Percentiles rank a stretch among this genome's conserved stretches.
Conservation (phyloP, 2,113 vertebrate species). For the Oreotrochilus melanogaster region DNA sequence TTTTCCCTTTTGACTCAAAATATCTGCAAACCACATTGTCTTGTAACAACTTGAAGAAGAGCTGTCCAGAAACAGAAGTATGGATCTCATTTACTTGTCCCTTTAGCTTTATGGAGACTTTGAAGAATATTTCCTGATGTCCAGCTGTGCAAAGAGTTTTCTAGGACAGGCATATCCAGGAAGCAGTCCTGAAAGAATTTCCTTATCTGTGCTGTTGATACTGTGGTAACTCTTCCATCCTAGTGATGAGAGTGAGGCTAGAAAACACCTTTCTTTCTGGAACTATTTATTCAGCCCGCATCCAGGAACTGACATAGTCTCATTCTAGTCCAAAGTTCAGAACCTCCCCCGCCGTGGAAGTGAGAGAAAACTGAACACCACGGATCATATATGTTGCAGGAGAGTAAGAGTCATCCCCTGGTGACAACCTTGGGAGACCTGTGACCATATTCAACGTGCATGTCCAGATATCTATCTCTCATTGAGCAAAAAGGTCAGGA, state of each 20-base stretch:
- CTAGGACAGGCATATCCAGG: background rate
- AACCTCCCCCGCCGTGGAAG: background rate
- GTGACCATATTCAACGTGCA: fast-evolving
- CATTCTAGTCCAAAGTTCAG: background rate
- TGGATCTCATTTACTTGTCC: background rate
- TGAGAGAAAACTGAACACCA: background rate
- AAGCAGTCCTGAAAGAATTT: background rate
- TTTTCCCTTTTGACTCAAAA: background rate
- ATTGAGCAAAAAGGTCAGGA: background rate
- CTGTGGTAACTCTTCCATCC: background rate
- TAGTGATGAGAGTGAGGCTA: background rate
- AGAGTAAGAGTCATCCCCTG: background rate
- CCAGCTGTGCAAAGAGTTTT: background rate
- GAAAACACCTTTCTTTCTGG: background rate
- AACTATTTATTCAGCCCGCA: background rate
- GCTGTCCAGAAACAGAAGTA: background rate
- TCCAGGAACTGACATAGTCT: background rate
- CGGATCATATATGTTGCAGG: background rate
- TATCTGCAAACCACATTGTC: background rate
- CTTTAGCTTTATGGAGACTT: background rate
- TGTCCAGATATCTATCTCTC: background rate
- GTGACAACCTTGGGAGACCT: background rate
- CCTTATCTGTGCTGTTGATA: background rate
- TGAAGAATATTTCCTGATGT: background rate
- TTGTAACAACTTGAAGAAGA: background rate